Evolutionary conservation across 2,113 vertebrate genomes (phyloP).

Genomic region (Scytalopus superciliaris): DNA sequence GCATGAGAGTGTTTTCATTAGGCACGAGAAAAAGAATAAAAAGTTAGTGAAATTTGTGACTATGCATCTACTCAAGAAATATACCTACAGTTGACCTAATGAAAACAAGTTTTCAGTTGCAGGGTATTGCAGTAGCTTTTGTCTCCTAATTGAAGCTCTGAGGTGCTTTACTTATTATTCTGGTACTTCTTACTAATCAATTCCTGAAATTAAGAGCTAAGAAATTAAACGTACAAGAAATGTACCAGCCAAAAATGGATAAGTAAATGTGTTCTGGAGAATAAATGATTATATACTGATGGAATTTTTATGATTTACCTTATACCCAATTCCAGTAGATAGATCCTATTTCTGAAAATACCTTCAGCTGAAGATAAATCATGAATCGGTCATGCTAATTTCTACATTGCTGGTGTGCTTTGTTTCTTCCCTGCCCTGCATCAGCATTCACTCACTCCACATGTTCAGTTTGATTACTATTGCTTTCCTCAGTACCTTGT

Average conservation of each 20-base stretch:
- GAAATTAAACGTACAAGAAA: neutral
- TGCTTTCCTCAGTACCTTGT: neutral
- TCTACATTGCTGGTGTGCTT: neutral
- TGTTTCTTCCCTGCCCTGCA: neutral
- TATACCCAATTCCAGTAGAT: neutral
- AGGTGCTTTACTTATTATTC: neutral
- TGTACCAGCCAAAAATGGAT: neutral
- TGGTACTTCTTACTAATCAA: neutral
- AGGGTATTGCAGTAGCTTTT: neutral
- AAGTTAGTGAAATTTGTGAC: neutral
- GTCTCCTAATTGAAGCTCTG: neutral
- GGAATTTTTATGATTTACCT: neutral
- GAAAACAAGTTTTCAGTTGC: neutral
- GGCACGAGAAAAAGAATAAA: neutral
- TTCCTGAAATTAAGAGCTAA: neutral
- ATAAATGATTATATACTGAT: neutral
- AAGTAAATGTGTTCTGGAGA: neutral
- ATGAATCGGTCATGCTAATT: neutral
- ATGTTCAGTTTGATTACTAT: neutral
- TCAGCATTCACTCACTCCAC: neutral
- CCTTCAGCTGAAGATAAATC: neutral
- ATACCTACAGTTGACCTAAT: neutral
- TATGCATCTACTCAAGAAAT: neutral
- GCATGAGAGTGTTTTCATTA: neutral
- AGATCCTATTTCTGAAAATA: neutral